Evolutionary conservation across 2,113 vertebrate species (phyloP).

Genomic region (Cyanoramphus novaezelandiae): DNA sequence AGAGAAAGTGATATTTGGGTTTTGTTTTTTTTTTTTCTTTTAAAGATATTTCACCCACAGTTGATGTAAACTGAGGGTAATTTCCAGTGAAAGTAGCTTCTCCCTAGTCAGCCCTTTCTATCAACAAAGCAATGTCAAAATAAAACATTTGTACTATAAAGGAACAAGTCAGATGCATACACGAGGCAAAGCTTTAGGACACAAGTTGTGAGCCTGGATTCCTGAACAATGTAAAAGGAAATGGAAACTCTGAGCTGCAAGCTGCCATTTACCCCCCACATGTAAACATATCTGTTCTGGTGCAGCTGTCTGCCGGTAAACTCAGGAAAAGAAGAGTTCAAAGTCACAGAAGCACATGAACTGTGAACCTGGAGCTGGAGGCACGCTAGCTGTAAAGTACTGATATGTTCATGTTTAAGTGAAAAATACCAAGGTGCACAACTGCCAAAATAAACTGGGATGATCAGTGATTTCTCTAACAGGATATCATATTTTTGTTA

Average conservation of each 20-base stretch:
- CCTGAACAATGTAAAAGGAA: slow-evolving; percentile 66
- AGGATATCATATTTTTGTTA: slow-evolving; percentile 48
- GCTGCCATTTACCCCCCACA: slow-evolving; percentile 44
- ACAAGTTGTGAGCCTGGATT: background rate
- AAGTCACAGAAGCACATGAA: slow-evolving; percentile 59
- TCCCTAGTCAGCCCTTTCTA: background rate
- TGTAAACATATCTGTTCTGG: slow-evolving; percentile 61
- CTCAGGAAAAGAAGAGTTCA: slow-evolving; percentile 65
- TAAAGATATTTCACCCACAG: background rate
- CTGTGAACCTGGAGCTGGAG: slow-evolving; percentile 49
- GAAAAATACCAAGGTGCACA: slow-evolving; percentile 26
- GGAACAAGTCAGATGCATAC: background rate
- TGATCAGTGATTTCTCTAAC: slow-evolving; percentile 32
- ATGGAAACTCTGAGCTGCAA: slow-evolving; percentile 60
- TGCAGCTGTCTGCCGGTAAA: slow-evolving; percentile 67
- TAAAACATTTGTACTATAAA: background rate
- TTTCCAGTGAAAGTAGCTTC: slow-evolving; percentile 33
- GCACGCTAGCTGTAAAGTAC: slow-evolving; percentile 33
- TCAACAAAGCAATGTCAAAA: slow-evolving; percentile 39
- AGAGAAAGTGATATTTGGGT: background rate
- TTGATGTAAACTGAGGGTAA: background rate
- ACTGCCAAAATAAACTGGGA: slow-evolving; percentile 48
- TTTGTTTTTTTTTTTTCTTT: background rate
- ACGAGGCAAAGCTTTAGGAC: background rate
- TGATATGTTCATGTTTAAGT: slow-evolving; percentile 15